phyloP scores from a whole-genome alignment of 1,140 invertebrate genomes.

The Littorina saxatilis region DNA sequence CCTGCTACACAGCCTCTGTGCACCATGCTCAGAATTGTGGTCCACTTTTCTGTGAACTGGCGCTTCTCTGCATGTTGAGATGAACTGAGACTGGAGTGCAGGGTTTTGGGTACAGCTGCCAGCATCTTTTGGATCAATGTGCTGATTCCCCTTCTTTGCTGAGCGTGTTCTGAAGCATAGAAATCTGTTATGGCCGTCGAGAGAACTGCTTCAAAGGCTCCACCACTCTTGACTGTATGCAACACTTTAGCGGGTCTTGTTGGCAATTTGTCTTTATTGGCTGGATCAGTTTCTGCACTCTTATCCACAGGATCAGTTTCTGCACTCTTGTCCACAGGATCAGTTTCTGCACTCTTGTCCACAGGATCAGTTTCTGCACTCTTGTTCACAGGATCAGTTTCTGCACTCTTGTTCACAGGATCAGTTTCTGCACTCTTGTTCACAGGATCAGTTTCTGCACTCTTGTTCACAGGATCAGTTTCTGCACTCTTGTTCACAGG shows the following conservation, averaged over 20 bases:
- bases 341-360: neutral
- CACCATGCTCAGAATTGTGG: neutral
- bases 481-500: no score
- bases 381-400: neutral
- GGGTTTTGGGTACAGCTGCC: slow-evolving; percentile 25
- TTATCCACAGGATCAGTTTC: no score
- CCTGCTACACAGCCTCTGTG: neutral
- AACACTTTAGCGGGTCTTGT: neutral
- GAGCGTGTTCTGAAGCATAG: neutral
- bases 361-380: neutral
- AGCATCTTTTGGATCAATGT: slow-evolving; percentile 35
- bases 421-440: neutral
- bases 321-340: neutral
- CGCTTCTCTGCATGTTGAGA: neutral
- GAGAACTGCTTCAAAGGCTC: slow-evolving; percentile 43
- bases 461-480: no score
- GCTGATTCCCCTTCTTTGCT: neutral
- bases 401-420: neutral
- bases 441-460: neutral
- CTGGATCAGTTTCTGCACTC: neutral
- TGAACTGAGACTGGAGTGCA: slow-evolving; percentile 13
- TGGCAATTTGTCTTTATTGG: neutral
- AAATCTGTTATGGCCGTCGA: neutral
- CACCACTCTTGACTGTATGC: slow-evolving; percentile 30
- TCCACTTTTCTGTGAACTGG: slow-evolving; percentile 21